Evolutionary conservation across 1,140 invertebrate species (phyloP).

Genomic region (Tigriopus japonicus): DNA sequence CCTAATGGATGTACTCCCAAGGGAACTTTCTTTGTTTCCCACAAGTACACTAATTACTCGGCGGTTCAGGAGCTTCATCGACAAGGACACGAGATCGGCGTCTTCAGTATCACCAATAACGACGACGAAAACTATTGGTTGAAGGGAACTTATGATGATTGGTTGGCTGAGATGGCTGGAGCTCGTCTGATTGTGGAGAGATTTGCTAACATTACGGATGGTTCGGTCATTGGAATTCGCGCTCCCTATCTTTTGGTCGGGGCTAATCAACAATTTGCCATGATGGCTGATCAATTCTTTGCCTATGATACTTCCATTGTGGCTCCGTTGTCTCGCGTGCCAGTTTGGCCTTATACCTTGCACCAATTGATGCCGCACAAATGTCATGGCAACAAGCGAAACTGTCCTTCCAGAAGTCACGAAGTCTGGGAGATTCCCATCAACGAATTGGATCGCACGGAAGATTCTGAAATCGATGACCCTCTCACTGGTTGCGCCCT

Average conservation of each 20-base stretch:
- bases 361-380: slow-evolving; percentile 28
- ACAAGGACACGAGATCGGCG: slow-evolving; percentile 32
- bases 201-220: slow-evolving; percentile 27
- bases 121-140: slow-evolving; percentile 26
- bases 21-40: slow-evolving; percentile 37
- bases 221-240: slow-evolving; percentile 30
- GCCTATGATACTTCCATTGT: slow-evolving; percentile 30
- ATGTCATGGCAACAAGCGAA: slow-evolving; percentile 22
- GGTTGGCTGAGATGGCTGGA: slow-evolving; percentile 29
- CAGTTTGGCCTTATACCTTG: slow-evolving; percentile 31
- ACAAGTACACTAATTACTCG: slow-evolving; percentile 34
- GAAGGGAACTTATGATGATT: slow-evolving; percentile 23
- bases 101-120: slow-evolving; percentile 31
- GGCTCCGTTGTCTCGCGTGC: slow-evolving; percentile 25
- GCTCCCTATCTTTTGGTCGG: slow-evolving; percentile 27
- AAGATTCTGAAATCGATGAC: slow-evolving; percentile 20
- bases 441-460: slow-evolving; percentile 21
- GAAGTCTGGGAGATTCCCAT: slow-evolving; percentile 22
- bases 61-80: slow-evolving; percentile 31
- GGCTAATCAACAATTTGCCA: slow-evolving; percentile 28
- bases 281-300: slow-evolving; percentile 29
- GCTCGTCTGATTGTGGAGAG: slow-evolving; percentile 26
- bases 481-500: slow-evolving; percentile 22
- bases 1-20: slow-evolving; percentile 34
- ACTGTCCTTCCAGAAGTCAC: slow-evolving; percentile 21